Evolutionary conservation across 1,140 invertebrate genomes (phyloP), one percentile per base, ranked within the genome.

Genomic region (Scaptodrosophila lebanonensis): DNA sequence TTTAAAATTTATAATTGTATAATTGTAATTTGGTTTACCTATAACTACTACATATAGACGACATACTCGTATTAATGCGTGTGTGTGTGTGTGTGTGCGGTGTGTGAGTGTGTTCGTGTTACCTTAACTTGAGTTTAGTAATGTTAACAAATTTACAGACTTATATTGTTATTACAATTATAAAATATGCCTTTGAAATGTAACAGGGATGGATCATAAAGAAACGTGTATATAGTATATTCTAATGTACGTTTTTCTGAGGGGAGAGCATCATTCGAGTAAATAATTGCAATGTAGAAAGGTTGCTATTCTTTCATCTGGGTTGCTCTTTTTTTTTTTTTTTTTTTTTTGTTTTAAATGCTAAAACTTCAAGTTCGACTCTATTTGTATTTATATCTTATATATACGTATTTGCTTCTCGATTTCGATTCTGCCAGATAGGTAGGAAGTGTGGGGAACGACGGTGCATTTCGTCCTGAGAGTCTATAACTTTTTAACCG

Each of bases 61-160:
- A 59, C 58, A 52, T 40, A 56, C 58, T 57, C 62, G n/a, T n/a
- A n/a, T n/a, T n/a, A n/a, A n/a, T n/a, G n/a, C n/a, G n/a, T 59
- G 52, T 50, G 40, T 52, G 49, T 42, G 44, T 42, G 11, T 16
- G 38, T 42, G 52, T 43, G 49, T 40, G 61, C 43, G 36, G 25
- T 52, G 64, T 49, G 50, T 40, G 44, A 45, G 16, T 12, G 15
- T 17, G 6, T 38, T 11, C 16, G 15, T 45, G 3, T 12, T 43
- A 36, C 17, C 22, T 32, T 44, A 36, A 13, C 29, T 25, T 16
- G 33, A 30, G 40, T 58, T 71, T 57, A 73, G 61, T 69, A 73
- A 56, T 75, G 69, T 75, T 75, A 75, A 75, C 71, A 75, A 75
- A 75, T 75, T 54, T 75, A 75, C 71, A 75, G 71, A 75, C 71